Base-by-base conservation (phyloP, 2,113 vertebrate species). In the Nycticebus coucang region DNA sequence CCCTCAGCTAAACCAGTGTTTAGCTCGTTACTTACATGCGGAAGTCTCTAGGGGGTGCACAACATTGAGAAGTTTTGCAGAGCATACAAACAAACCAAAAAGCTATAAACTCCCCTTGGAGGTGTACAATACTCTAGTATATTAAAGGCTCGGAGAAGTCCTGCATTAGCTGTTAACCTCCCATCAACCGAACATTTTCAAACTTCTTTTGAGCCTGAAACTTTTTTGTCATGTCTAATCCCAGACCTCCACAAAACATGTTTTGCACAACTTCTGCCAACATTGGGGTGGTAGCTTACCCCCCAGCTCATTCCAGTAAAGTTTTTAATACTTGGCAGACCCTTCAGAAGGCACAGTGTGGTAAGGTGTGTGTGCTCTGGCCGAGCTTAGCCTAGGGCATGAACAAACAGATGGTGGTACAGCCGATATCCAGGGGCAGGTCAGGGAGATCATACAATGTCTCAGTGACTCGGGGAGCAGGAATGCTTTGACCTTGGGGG, bases 281-380 rank as follows among this genome's bases (percentile, higher is more conserved):
- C 53, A 78, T 37, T 13, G 62, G 35, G 45, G 45, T 50, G n/a
- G 24, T 37, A 53, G 7, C 30, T 55, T 5, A 3, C 17, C 7
- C 17, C 14, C 3, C 68, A 28, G 60, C 33, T n/a, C 66, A 1
- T 62, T 78, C 14, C 10, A 5, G 55, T 59, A 83, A 33, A 59
- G 17, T 6, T 21, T 22, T 28, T 19, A 5, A 50, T 10, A 1
- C 35, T 41, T 22, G 37, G n/a, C 45, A 45, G 30, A 12, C 26
- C 55, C 37, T 33, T 30, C 17, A 22, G 74, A 55, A 83, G 59
- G 80, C 30, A 24, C 2, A 2, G 30, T 0, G 0, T 37, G 28
- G 6, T 2, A 0, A 33, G n/a, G 9, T 6, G 0, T 19, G 4
- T 5, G 3, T 1, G 30, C 7, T 74, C 66, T 60, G 2, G 12